Percentiles rank a stretch among this genome's conserved stretches.
Conservation (phyloP, 2,888 invertebrate genomes). For the Lottia scabra region DNA sequence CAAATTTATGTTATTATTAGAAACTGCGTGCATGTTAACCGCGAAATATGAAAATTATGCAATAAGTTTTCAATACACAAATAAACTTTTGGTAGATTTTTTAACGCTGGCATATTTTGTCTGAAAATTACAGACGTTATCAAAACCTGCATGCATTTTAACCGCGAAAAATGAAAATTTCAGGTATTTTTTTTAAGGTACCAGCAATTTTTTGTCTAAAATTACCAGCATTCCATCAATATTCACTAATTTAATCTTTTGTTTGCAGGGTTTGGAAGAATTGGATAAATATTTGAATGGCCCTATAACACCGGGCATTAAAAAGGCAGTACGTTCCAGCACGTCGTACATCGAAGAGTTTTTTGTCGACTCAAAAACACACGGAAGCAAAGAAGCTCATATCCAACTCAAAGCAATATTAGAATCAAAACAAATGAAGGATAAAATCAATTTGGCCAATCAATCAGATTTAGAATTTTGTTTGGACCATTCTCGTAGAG, state of each 20-base stretch:
- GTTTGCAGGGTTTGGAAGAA: constrained; percentile 70
- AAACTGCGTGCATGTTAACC: no score
- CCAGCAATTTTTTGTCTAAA: no score
- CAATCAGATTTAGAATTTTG: neutral
- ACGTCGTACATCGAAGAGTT: constrained; percentile 78
- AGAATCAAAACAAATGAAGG: neutral
- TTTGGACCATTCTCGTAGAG: constrained; percentile 35
- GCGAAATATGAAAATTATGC: no score
- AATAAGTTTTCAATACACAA: no score
- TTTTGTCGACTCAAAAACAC: constrained; percentile 69
- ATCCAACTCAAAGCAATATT: neutral
- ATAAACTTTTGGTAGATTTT: no score
- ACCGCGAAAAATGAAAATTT: no score
- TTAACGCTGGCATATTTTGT: no score
- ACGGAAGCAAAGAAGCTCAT: constrained; percentile 32
- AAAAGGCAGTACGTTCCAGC: constrained; percentile 74
- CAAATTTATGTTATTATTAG: no score
- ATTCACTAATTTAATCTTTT: neutral
- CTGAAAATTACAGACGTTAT: no score
- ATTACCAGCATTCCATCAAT: no score
- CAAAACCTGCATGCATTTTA: no score
- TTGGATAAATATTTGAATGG: constrained; percentile 77
- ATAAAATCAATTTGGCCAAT: neutral
- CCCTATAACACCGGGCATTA: constrained; percentile 14
- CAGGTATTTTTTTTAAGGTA: no score